These are phyloP conservation scores for Aelia acuminata DNA, from an alignment of 2,888 invertebrate species.

Conservation along the genomic window DNA sequence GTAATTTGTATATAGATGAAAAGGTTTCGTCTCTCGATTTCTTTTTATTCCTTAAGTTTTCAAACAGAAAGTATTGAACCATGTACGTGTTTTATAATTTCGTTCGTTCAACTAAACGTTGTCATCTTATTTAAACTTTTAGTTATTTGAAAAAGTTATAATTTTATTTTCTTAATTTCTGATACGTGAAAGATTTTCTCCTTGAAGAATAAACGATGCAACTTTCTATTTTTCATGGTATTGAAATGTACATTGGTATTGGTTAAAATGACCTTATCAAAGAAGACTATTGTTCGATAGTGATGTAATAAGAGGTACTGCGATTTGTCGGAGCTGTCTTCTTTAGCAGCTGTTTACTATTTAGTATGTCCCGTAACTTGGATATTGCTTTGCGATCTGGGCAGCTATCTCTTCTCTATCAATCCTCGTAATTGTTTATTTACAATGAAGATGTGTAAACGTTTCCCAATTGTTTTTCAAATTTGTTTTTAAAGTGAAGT, in stretches of 20 bases:
- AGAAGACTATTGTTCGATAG: not conserved
- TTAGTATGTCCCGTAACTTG: conserved; percentile 27
- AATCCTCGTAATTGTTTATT: conserved; percentile 33
- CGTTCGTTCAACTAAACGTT: not conserved
- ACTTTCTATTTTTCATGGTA: conserved; percentile 27
- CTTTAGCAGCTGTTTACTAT: conserved; percentile 56
- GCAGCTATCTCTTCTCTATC: conserved; percentile 17
- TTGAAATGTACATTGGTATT: conserved; percentile 13
- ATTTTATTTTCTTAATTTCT: not conserved
- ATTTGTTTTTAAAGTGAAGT: not conserved
- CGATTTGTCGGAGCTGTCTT: not conserved
- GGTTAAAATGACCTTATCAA: conserved; percentile 36
- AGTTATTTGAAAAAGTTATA: not conserved
- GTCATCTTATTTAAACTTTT: not conserved
- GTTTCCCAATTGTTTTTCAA: not conserved
- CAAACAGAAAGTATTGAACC: not conserved
- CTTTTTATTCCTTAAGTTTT: not conserved
- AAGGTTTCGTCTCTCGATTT: not conserved
- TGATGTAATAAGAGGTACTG: conserved; percentile 40
- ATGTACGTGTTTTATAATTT: not conserved
- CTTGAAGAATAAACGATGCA: not conserved
- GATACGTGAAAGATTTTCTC: not conserved
- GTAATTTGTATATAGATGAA: not conserved
- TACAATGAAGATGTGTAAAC: not conserved
- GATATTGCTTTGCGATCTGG: conserved; percentile 6